phyloP scores from a whole-genome alignment of 2,797 vertebrate species.

The Garrulus glandarius region DNA sequence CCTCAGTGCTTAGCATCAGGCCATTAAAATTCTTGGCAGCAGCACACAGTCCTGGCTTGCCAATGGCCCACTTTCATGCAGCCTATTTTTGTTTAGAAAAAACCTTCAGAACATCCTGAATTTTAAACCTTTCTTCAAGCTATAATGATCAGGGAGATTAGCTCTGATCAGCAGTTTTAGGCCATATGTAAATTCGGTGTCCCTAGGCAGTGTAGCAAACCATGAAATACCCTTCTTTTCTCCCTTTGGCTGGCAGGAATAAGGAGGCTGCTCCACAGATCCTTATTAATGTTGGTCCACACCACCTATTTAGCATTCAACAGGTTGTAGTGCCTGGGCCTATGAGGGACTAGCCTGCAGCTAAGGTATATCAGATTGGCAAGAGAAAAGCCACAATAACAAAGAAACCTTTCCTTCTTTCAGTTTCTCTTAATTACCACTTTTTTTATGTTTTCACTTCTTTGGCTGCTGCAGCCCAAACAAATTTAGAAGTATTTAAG shows the following conservation, averaged over 20 bases:
- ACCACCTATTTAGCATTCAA: neutral
- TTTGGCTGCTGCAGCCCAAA: neutral
- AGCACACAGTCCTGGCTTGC: neutral
- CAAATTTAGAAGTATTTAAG: neutral
- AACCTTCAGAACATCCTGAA: constrained; percentile 36
- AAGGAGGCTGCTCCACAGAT: neutral
- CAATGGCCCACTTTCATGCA: constrained; percentile 38
- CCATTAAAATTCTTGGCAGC: constrained; percentile 29
- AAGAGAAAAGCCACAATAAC: neutral
- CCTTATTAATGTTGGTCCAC: neutral
- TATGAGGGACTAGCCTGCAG: neutral
- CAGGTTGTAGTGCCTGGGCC: neutral
- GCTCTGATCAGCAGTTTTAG: constrained; percentile 55
- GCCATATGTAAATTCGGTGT: constrained; percentile 30
- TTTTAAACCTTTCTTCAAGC: constrained; percentile 48
- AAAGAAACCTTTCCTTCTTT: neutral
- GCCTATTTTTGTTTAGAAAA: constrained; percentile 32
- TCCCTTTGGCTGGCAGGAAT: neutral
- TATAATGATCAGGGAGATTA: constrained; percentile 50
- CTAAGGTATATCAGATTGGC: neutral
- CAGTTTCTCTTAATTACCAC: neutral
- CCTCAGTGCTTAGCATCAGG: neutral
- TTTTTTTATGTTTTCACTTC: neutral
- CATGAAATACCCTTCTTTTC: neutral
- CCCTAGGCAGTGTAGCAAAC: neutral